phyloP scores from a whole-genome alignment of 2,113 vertebrate genomes.

The Ctenomys sociabilis region DNA sequence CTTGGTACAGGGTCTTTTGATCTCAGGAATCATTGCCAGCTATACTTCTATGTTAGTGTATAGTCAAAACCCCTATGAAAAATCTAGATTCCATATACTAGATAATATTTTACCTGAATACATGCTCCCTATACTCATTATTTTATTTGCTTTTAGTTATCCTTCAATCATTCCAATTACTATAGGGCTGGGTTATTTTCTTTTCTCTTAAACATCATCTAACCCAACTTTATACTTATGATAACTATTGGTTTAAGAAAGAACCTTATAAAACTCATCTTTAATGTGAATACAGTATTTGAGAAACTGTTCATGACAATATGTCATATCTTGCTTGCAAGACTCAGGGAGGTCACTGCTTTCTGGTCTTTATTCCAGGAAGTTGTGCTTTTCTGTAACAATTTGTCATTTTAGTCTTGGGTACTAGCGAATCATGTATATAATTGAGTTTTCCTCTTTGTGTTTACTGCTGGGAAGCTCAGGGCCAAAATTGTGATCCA shows the following conservation, averaged over 20 bases:
- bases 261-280: neutral
- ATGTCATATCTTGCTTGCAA: neutral
- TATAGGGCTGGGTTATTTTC: neutral
- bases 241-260: neutral
- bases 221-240: neutral
- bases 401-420: neutral
- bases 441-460: constrained; percentile 57
- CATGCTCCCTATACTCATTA: neutral
- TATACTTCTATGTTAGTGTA: rapidly evolving
- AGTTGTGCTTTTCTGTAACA: neutral
- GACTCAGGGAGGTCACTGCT: neutral
- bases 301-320: neutral
- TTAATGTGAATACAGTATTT: neutral
- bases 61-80: neutral
- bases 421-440: neutral
- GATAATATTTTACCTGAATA: neutral
- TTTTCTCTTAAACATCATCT: neutral
- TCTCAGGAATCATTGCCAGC: rapidly evolving
- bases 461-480: constrained; percentile 62
- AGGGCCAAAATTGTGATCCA: neutral
- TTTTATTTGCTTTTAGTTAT: rapidly evolving
- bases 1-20: rapidly evolving
- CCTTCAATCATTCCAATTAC: rapidly evolving
- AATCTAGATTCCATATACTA: rapidly evolving
- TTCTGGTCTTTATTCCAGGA: neutral